Evolutionary conservation across 2,888 invertebrate species (phyloP).

Genomic region (Orthonychiurus folsomi): DNA sequence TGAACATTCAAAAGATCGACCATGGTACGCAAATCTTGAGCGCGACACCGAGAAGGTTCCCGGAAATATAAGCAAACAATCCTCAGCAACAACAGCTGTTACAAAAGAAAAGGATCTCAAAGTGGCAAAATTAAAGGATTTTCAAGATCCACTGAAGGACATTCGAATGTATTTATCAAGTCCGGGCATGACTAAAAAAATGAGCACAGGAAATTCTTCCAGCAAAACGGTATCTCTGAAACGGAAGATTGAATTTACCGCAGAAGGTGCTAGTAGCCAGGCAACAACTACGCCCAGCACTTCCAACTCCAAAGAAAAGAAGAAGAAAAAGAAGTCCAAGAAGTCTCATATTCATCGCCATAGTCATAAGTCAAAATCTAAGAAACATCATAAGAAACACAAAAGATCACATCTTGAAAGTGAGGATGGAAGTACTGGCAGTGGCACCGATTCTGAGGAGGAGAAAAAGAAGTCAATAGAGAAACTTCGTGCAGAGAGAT

Average conservation of each 20-base stretch:
- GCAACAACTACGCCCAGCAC: constrained; percentile 37
- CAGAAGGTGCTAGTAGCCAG: too few species aligned
- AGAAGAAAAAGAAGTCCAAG: constrained; percentile 41
- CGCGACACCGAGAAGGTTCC: constrained; percentile 14
- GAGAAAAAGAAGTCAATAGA: constrained; percentile 50
- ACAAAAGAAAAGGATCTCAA: constrained; percentile 45
- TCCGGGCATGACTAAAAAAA: constrained; percentile 34
- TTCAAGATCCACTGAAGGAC: constrained; percentile 63
- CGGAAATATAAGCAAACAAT: too few species aligned
- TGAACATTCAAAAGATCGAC: constrained; percentile 70
- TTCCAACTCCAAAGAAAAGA: constrained; percentile 33
- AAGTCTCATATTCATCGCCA: too few species aligned
- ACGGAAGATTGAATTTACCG: constrained; percentile 15
- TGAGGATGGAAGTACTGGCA: constrained; percentile 11
- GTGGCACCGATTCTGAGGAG: constrained; percentile 40
- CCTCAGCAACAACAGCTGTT: constrained; percentile 36
- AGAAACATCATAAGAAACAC: constrained; percentile 44
- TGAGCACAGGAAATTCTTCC: constrained; percentile 34
- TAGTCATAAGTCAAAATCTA: constrained; percentile 44
- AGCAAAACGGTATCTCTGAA: constrained; percentile 41
- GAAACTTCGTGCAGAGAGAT: constrained; percentile 63
- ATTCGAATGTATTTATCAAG: constrained; percentile 54
- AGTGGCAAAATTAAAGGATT: constrained; percentile 56
- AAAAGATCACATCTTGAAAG: constrained; percentile 42
- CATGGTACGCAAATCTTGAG: constrained; percentile 64